A percentile compares a stretch with the other conserved stretches of the same genome.
phyloP scores from a whole-genome alignment of 2,888 invertebrate genomes.

The Acanthosepion lycidas region DNA sequence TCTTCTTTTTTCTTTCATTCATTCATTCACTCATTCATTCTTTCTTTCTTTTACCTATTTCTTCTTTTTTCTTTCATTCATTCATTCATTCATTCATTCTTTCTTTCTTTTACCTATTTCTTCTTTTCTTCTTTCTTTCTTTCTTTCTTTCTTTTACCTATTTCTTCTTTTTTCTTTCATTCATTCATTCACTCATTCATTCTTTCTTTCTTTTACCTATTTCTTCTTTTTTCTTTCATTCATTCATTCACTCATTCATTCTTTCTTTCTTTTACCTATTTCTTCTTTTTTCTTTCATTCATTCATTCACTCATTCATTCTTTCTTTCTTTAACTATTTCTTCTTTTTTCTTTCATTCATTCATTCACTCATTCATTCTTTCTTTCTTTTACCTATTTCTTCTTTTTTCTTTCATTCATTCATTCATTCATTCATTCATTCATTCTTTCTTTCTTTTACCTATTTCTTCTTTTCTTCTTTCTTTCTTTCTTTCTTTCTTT shows the following conservation, averaged over 20 bases:
- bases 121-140: neutral
- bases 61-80: neutral
- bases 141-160: neutral
- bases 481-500: neutral
- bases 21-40: neutral
- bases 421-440: neutral
- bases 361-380: neutral
- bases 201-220: neutral
- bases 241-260: too few relatives aligned
- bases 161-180: neutral
- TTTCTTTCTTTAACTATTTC: neutral
- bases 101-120: neutral
- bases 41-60: neutral
- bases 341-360: neutral
- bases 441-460: neutral
- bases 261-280: neutral
- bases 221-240: neutral
- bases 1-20: neutral
- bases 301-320: neutral
- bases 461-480: neutral
- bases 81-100: neutral
- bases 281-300: neutral
- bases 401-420: too few relatives aligned
- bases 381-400: neutral
- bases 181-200: neutral